phyloP scores from a whole-genome alignment of 2,888 invertebrate genomes.

The Lamellibrachia satsuma region DNA sequence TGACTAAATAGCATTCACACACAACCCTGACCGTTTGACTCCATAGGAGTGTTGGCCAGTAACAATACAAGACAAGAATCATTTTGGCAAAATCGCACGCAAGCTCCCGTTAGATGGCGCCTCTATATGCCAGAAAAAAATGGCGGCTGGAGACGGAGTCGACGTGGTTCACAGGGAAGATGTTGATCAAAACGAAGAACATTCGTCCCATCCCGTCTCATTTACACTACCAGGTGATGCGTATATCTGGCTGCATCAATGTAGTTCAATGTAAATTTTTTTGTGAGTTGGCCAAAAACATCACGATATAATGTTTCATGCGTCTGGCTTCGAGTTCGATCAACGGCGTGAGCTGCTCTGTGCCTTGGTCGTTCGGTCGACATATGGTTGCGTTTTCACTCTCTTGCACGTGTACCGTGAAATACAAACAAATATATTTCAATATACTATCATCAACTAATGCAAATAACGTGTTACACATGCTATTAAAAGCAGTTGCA shows the following conservation, averaged over 20 bases:
- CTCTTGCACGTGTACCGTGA: background rate
- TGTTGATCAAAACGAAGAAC: background rate
- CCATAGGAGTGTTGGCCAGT: too few species aligned
- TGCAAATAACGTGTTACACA: background rate
- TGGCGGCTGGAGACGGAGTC: slow-evolving; percentile 17
- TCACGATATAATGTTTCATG: background rate
- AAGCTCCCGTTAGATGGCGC: background rate
- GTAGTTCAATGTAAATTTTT: background rate
- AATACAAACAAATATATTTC: background rate
- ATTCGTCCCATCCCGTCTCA: background rate
- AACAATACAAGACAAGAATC: background rate
- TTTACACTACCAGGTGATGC: background rate
- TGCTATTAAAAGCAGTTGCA: background rate
- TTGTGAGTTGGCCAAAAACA: background rate
- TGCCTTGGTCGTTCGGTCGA: background rate
- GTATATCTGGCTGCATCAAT: background rate
- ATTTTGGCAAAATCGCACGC: background rate
- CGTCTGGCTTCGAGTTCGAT: background rate
- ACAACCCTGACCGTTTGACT: too few species aligned
- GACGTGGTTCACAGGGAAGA: background rate
- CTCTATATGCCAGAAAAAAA: background rate
- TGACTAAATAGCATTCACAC: too few species aligned
- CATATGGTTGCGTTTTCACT: background rate
- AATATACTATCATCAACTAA: background rate
- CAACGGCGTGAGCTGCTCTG: background rate